Evolutionary conservation across 2,113 vertebrate genomes (phyloP).

Genomic region (Limnothrissa miodon): DNA sequence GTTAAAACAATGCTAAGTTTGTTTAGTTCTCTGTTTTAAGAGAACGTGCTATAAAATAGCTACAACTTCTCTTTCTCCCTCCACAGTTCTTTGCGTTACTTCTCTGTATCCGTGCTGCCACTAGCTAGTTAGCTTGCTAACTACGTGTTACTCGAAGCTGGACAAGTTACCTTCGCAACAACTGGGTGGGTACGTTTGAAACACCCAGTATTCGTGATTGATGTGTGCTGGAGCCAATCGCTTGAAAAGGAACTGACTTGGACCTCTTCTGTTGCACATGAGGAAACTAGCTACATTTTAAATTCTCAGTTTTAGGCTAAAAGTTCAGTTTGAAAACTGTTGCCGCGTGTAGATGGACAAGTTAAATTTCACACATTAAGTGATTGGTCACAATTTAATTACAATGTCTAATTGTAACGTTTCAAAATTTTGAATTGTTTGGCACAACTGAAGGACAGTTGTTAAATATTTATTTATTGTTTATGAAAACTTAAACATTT

Average conservation of each 20-base stretch:
- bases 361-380: background rate
- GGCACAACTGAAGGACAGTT: background rate
- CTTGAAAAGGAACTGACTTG: background rate
- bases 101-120: background rate
- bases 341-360: background rate
- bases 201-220: conserved; percentile 32
- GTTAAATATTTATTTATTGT: background rate
- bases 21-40: background rate
- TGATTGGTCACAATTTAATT: background rate
- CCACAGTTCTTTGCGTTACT: background rate
- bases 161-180: conserved; percentile 18
- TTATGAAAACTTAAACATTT: too few species aligned
- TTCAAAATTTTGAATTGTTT: background rate
- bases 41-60: background rate
- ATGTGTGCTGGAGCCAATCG: conserved; percentile 37
- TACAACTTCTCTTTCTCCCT: background rate
- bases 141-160: background rate
- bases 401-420: background rate
- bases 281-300: background rate
- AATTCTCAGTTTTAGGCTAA: background rate
- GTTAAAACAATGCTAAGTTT: background rate
- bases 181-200: conserved; percentile 19
- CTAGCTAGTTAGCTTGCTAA: conserved; percentile 15
- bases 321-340: background rate
- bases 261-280: background rate